phyloP scores from a whole-genome alignment of 1,140 invertebrate species.

The Lucilia sericata region DNA sequence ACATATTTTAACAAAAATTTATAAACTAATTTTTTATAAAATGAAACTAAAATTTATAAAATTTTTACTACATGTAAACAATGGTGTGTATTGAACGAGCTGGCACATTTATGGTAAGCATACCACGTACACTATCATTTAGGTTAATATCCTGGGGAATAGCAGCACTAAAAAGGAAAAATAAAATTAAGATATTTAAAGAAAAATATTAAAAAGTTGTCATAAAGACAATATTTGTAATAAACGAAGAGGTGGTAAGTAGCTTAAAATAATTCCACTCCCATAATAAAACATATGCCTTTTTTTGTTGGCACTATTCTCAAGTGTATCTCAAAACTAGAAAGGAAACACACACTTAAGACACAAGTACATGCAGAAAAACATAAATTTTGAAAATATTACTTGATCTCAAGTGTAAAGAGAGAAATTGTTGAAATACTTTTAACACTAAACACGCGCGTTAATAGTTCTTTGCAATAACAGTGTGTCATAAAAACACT shows the following conservation, averaged over 20 bases:
- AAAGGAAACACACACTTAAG: slow-evolving; percentile 14
- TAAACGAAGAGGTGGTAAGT: neutral
- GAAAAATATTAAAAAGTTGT: neutral
- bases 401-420: slow-evolving; percentile 27
- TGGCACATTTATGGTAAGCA: slow-evolving; percentile 55
- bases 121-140: slow-evolving; percentile 57
- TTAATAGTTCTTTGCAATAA: slow-evolving; percentile 18
- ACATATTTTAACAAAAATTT: too few species aligned
- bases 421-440: neutral
- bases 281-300: neutral
- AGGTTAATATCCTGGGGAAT: slow-evolving; percentile 56
- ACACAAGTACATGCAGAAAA: neutral
- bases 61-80: slow-evolving; percentile 56
- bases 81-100: slow-evolving; percentile 63
- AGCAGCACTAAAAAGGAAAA: slow-evolving; percentile 52
- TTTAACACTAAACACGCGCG: slow-evolving; percentile 1
- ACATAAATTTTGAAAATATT: slow-evolving; percentile 35
- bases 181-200: neutral
- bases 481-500: neutral
- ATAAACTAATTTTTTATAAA: too few species aligned
- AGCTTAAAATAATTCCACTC: neutral
- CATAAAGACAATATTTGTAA: neutral
- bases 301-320: neutral
- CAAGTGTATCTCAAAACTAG: slow-evolving; percentile 34
- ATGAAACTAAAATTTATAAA: too few species aligned